A percentile compares a stretch with the other conserved stretches of the same genome.
Evolutionary conservation across 2,797 vertebrate species (phyloP).

Genomic region (Myotis myotis): DNA sequence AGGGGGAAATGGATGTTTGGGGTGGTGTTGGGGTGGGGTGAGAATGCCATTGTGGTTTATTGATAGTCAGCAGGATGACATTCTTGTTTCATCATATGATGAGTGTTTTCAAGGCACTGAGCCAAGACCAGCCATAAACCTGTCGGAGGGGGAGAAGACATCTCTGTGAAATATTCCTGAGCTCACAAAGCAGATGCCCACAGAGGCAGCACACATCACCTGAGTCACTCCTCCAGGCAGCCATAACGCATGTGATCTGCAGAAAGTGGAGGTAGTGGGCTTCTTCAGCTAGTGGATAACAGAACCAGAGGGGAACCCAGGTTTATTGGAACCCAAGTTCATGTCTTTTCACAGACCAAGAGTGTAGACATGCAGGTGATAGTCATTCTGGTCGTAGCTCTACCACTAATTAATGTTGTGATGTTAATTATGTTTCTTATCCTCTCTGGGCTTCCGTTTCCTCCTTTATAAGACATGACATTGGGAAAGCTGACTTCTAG

Average conservation of each 20-base stretch:
- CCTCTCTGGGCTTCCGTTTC: not conserved
- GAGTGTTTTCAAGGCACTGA: slow-evolving; percentile 59
- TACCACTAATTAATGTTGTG: not conserved
- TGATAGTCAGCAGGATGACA: slow-evolving; percentile 50
- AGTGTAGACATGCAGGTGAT: not conserved
- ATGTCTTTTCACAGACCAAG: not conserved
- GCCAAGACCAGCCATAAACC: slow-evolving; percentile 68
- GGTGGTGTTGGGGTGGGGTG: not conserved
- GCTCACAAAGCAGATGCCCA: slow-evolving; percentile 13
- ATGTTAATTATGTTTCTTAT: not conserved
- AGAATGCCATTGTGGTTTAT: slow-evolving; percentile 39
- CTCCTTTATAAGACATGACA: not conserved
- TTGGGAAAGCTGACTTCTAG: not conserved
- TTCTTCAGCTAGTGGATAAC: not conserved
- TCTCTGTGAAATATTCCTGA: slow-evolving; percentile 43
- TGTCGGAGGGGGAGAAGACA: slow-evolving; percentile 18
- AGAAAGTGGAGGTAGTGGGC: not conserved
- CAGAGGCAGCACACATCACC: not conserved
- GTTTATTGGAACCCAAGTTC: not conserved
- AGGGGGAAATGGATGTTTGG: not conserved
- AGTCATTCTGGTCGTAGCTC: not conserved
- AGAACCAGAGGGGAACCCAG: not conserved
- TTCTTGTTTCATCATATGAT: slow-evolving; percentile 60
- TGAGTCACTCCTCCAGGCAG: not conserved
- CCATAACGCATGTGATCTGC: not conserved